phyloP scores from a whole-genome alignment of 2,888 invertebrate genomes.

The Lycocerus yunnanus region DNA sequence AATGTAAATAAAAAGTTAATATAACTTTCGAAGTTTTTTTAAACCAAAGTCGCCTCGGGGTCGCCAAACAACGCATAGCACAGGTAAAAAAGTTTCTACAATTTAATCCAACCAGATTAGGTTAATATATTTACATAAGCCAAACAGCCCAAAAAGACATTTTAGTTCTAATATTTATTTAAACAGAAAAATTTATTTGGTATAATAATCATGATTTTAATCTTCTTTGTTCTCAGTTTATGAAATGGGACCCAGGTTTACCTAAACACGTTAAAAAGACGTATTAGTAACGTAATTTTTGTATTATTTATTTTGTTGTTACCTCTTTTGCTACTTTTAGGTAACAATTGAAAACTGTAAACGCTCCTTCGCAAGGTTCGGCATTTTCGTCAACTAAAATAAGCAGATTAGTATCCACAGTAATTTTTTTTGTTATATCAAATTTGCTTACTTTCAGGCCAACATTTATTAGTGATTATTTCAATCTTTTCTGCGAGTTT shows the following conservation, averaged over 20 bases:
- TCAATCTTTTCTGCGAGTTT: conserved; percentile 27
- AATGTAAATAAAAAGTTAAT: conserved; percentile 1
- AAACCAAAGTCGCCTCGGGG: no score
- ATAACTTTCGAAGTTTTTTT: background rate
- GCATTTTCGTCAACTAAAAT: background rate
- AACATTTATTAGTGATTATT: conserved; percentile 23
- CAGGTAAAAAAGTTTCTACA: no score
- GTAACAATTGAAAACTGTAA: background rate
- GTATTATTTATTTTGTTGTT: background rate
- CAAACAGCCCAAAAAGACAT: background rate
- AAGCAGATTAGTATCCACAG: background rate
- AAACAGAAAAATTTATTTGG: background rate
- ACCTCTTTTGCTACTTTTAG: background rate
- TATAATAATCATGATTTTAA: background rate
- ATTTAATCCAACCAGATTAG: no score
- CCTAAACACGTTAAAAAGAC: background rate
- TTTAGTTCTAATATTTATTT: background rate
- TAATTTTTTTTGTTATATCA: background rate
- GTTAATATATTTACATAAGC: no score
- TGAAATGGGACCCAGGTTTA: background rate
- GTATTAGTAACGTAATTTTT: background rate
- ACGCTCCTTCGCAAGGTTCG: background rate
- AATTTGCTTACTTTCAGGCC: background rate
- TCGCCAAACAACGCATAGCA: no score
- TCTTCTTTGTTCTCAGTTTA: background rate